Base-by-base conservation (phyloP, 2,113 vertebrate genomes). In the Salvelinus fontinalis region DNA sequence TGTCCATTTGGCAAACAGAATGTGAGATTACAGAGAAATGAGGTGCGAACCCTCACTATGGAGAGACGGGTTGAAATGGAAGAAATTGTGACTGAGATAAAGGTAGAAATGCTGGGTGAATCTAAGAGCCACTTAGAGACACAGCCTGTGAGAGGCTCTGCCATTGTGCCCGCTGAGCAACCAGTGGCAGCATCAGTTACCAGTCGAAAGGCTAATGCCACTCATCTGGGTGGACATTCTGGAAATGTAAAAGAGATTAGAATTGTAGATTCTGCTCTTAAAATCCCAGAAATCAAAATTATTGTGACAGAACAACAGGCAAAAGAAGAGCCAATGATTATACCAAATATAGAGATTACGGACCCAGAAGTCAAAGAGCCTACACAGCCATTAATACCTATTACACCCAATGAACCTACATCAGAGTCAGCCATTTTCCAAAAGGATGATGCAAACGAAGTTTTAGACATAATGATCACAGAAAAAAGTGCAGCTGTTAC, bases 291-390 rank as follows among this genome's bases (percentile, higher is more conserved):
- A 27, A 77, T 79, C 75, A 83, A 84, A 75, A 51, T 78, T 74
- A 18, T 66, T 29, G 39, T 79, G 13, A 70, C 83, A 77, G 75
- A 89, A 48, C 59, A 79, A 64, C 71, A 71, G 5, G 75, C 78
- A 67, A 82, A 73, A 29, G 83, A 90, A 75, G 83, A 90, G 74
- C 54, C 83, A 27, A 81, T 82, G 59, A 34, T 82, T 31, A 80
- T 86, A 67, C 89, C 90, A 7, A 85, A 80, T 79, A 84, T 78
- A 79, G 85, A 91, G 82, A 65, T 85, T 82, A 65, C 90, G 64
- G 86, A 89, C 67, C 75, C 91, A 20, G 86, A 91, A 51, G 4
- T 80, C 51, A 87, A 88, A 75, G 83, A 89, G 18, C 67, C 31
- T 70, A 78, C 34, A 62, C 71, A 88, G 26, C 85, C 88, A 9